Percentiles rank a stretch among this genome's conserved stretches.
Conservation (phyloP, 2,888 invertebrate genomes). For the Hypselothyrea guttata region DNA sequence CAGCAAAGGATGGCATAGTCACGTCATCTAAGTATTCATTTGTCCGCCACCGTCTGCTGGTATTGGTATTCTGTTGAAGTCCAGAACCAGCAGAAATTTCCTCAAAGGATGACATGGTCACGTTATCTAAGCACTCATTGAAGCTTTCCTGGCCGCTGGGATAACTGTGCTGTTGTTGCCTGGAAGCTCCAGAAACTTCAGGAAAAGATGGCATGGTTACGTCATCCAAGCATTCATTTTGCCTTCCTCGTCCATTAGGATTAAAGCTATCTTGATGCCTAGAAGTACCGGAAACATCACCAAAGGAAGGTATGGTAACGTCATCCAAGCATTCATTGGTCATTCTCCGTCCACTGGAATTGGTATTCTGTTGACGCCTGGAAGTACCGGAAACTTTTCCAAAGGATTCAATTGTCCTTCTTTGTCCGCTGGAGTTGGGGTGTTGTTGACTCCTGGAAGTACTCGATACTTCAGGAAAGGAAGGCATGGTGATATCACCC, state of each 20-base stretch:
- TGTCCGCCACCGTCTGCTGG: too few relatives aligned
- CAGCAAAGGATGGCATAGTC: conserved; percentile 16
- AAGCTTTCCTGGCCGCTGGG: too few relatives aligned
- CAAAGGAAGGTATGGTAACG: conserved; percentile 27
- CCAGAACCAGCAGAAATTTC: conserved; percentile 8
- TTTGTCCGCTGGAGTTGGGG: not conserved
- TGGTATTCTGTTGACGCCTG: not conserved
- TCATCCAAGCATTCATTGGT: conserved; percentile 18
- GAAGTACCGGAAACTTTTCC: not conserved
- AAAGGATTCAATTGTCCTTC: conserved; percentile 24
- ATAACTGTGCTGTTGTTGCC: not conserved
- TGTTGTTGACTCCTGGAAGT: conserved; percentile 3
- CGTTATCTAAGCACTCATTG: not conserved
- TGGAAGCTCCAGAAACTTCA: conserved; percentile 1
- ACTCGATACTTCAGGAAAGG: conserved; percentile 15
- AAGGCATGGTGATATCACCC: conserved; percentile 27
- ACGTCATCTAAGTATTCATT: conserved; percentile 2
- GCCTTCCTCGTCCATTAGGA: too few relatives aligned
- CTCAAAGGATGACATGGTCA: conserved; percentile 17
- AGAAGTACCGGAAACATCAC: conserved; percentile 14
- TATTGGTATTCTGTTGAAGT: too few relatives aligned
- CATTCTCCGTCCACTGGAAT: not conserved
- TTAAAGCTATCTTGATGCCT: too few relatives aligned
- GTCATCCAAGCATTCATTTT: conserved; percentile 15
- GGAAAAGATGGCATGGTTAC: conserved; percentile 20